Conservation (phyloP, 1,140 invertebrate genomes). For the Cheumatopsyche charites region DNA sequence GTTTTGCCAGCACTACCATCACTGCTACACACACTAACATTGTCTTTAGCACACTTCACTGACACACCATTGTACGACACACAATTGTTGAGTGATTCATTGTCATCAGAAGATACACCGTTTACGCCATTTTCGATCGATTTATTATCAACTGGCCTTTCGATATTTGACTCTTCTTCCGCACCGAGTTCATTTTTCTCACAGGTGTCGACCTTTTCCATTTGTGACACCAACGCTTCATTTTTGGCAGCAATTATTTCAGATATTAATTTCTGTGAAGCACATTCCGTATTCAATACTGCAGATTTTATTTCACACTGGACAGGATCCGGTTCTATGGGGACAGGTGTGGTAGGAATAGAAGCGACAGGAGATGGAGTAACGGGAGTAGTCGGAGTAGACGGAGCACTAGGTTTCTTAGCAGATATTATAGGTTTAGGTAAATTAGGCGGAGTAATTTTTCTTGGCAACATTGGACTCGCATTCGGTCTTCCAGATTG, state of each 20-base stretch:
- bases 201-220: constrained; percentile 1
- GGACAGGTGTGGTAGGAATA: neutral
- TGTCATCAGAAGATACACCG: neutral
- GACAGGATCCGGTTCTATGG: neutral
- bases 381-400: constrained; percentile 4
- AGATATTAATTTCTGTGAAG: constrained; percentile 61
- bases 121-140: neutral
- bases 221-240: constrained; percentile 37
- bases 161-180: neutral
- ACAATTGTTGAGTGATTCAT: neutral
- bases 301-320: constrained; percentile 45
- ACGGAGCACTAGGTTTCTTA: constrained; percentile 35
- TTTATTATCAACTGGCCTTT: neutral
- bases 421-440: constrained; percentile 37
- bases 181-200: neutral
- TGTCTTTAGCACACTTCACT: constrained; percentile 39
- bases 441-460: constrained; percentile 39
- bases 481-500: constrained; percentile 53
- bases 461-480: constrained; percentile 41
- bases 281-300: constrained; percentile 57
- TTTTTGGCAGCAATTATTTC: constrained; percentile 61
- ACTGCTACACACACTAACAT: constrained; percentile 41
- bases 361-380: neutral
- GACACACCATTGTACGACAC: constrained; percentile 24
- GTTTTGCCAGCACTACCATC: constrained; percentile 44